These are phyloP conservation scores for Amphipyra tragopoginis DNA, from an alignment of 2,888 invertebrate species.

Conservation along the genomic window DNA sequence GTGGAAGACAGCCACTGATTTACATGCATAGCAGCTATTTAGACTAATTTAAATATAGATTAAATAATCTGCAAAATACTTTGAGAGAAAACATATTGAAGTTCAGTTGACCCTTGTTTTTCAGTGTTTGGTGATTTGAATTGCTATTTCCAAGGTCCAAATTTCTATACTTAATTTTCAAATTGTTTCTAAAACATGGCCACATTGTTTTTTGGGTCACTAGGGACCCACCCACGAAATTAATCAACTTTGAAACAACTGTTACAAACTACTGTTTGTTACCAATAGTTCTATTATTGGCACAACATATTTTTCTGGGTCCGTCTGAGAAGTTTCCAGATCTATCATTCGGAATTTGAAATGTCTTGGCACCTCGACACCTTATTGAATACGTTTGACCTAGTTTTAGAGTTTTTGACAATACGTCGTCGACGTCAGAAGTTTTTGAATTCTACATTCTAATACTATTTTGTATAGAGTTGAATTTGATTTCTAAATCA, in stretches of 20 bases:
- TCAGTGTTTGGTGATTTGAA: no score
- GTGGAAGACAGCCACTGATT: no score
- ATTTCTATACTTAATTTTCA: no score
- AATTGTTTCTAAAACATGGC: no score
- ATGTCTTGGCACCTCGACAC: background rate
- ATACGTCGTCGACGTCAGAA: conserved; percentile 5
- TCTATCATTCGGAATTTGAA: conserved; percentile 13
- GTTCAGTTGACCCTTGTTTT: no score
- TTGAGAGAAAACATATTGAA: no score
- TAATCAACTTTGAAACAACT: conserved; percentile 17
- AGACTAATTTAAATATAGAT: no score
- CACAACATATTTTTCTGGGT: conserved; percentile 3
- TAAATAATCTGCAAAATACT: no score
- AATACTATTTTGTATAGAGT: conserved; percentile 7
- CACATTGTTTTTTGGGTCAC: no score
- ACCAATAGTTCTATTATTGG: conserved; percentile 5
- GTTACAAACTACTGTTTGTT: conserved; percentile 5
- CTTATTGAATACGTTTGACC: conserved; percentile 17
- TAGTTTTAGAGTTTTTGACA: conserved; percentile 11
- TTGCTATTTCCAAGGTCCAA: no score
- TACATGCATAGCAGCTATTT: no score
- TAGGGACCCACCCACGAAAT: conserved; percentile 1
- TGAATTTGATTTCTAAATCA: background rate
- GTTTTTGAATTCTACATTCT: background rate
- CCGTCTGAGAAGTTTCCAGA: conserved; percentile 40